These are phyloP conservation scores for Esperia sulphurella DNA, from an alignment of 2,888 invertebrate genomes.

Conservation along the genomic window DNA sequence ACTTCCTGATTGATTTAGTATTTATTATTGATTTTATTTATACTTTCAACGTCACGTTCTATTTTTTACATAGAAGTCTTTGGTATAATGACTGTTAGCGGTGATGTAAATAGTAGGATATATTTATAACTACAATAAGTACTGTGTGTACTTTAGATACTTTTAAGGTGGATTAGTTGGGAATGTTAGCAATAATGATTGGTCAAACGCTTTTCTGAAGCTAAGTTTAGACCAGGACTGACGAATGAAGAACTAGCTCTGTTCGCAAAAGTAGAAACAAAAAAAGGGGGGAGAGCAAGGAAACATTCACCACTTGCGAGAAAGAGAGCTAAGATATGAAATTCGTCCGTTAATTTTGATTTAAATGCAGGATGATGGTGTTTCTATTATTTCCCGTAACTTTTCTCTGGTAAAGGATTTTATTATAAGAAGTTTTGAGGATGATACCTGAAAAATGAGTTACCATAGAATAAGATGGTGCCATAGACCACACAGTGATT, in stretches of 20 bases:
- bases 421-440: slow-evolving; percentile 12
- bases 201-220: slow-evolving; percentile 55
- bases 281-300: too few relatives aligned
- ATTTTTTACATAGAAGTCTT: slow-evolving; percentile 12
- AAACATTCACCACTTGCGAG: too few relatives aligned
- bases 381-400: slow-evolving; percentile 16
- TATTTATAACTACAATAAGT: slow-evolving; percentile 56
- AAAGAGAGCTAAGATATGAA: too few relatives aligned
- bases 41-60: neutral
- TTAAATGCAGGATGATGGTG: slow-evolving; percentile 15
- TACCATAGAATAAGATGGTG: slow-evolving; percentile 75
- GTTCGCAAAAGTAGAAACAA: too few relatives aligned
- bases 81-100: slow-evolving; percentile 69
- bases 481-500: slow-evolving; percentile 53
- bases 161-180: slow-evolving; percentile 49
- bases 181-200: slow-evolving; percentile 73
- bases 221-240: too few relatives aligned
- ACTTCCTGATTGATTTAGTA: too few relatives aligned
- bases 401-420: slow-evolving; percentile 25
- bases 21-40: too few relatives aligned
- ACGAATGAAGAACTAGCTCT: too few relatives aligned
- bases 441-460: slow-evolving; percentile 63
- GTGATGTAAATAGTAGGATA: slow-evolving; percentile 72
- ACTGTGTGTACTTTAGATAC: slow-evolving; percentile 19
- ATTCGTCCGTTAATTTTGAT: too few relatives aligned